Evolutionary conservation across 35 echinoderm and acorn worm species (phyloP), one percentile per base, ranked within the genome.

Genomic region (Heliocidaris erythrogramma): DNA sequence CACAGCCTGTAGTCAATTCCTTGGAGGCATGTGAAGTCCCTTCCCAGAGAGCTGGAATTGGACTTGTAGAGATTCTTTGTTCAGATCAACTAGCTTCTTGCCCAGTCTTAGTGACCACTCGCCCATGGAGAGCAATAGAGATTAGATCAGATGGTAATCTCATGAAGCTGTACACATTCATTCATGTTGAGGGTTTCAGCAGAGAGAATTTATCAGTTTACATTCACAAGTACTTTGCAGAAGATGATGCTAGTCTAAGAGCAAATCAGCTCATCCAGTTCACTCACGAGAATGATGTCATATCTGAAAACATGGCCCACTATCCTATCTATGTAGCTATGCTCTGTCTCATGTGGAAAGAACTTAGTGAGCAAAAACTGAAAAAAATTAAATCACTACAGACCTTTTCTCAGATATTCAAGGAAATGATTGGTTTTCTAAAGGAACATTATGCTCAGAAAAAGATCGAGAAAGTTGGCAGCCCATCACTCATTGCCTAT

Each of bases 371-470:
- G 31, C n/a, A 32, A 29, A 86, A 86, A 86, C 27, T 86, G 21
- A 7, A 30, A 8, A 6, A 86, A 32, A 29, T 30, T 9, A 29
- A 86, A 32, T 30, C 27, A 86, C 85, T 86, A 21, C 9, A 86
- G 29, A 86, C 85, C 9, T 86, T 86, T 13, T 29, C 85, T 86
- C 85, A 86, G 11, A 29, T 86, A 29, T 86, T 86, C 31, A 29
- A 86, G 11, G 85, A 86, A 86, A 30, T 86, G 85, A 86, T 86
- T 13, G 4, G 9, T 0, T 32, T 30, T 86, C 85, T 86, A 29
- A 86, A 86, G 29, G 85, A 86, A 29, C 85, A 86, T 32, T 86
- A 86, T 86, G 85, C 21, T 86, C 27, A 32, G 31, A 86, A 86
- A 32, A 21, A 86, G 85, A 21, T 30, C 9, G 29, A n/a, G n/a